These are phyloP conservation scores for Hartigia nigra DNA, from an alignment of 2,888 invertebrate genomes.

Conservation along the genomic window DNA sequence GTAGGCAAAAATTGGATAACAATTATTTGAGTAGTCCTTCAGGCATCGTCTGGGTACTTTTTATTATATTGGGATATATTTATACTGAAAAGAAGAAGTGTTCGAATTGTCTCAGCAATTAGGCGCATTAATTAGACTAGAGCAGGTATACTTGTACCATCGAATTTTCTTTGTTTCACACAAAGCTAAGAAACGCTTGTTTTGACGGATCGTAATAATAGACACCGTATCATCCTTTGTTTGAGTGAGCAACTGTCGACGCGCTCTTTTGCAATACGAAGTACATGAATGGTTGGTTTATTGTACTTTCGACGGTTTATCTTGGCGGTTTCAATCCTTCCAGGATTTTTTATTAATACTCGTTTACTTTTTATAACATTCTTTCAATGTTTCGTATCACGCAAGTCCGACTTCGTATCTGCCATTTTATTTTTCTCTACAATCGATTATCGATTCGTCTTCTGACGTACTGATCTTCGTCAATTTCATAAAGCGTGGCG, in stretches of 20 bases:
- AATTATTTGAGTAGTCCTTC: neutral
- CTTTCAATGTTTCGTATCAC: neutral
- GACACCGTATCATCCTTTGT: slow-evolving; percentile 29
- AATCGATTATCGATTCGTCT: neutral
- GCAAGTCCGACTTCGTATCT: neutral
- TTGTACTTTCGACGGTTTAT: neutral
- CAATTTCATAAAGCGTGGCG: neutral
- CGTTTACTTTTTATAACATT: neutral
- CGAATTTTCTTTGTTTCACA: neutral
- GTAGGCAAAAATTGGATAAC: neutral
- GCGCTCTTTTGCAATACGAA: slow-evolving; percentile 22
- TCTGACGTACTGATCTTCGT: neutral
- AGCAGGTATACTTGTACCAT: neutral
- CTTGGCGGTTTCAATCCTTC: neutral
- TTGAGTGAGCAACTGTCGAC: slow-evolving; percentile 43
- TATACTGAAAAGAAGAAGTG: neutral
- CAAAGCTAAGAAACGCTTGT: neutral
- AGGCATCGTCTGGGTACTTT: neutral
- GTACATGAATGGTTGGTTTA: neutral
- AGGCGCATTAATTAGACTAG: neutral
- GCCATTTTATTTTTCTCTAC: neutral
- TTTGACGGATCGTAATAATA: neutral
- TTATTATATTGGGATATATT: neutral
- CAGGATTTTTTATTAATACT: neutral
- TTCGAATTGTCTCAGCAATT: neutral